Base-by-base conservation (phyloP, 2,113 vertebrate genomes). In the Amblyopsis rosae region DNA sequence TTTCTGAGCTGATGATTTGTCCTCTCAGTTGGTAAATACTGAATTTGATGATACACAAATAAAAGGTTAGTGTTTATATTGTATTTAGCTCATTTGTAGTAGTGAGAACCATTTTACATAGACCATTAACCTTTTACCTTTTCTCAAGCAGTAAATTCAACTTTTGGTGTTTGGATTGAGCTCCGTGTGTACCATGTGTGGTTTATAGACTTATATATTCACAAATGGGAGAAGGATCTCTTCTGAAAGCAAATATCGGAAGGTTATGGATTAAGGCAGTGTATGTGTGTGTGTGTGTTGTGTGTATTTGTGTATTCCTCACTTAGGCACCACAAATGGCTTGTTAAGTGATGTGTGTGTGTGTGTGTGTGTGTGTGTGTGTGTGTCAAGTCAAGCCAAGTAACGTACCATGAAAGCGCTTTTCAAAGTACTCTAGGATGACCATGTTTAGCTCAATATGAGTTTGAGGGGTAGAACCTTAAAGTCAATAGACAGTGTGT, bases 231-330 rank as follows among this genome's bases (percentile, higher is more conserved):
- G 77, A 78, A 67, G 77, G 78, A 77, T 76, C 83, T 82, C 80
- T 72, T 79, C 74, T 79, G 62, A 86, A 84, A 86, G 77, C 79
- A 87, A 89, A 90, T 68, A 86, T 75, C 53, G 62, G 70, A 71
- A 70, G 78, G 75, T 78, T 77, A 67, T 73, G 75, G 86, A 85
- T 85, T 79, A 75, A 81, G 70, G 64, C 67, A 65, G 73, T 45
- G 69, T 59, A 63, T 45, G 65, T 35, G 64, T 69, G 46, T 15
- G 15, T 51, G 47, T 33, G 67, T 50, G 65, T 47, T 16, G 66
- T 26, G 56, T 65, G 49, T 76, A 62, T 73, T 16, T 55, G 61
- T 55, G 61, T 63, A 15, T 71, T 48, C 60, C 55, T 68, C 62
- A 62, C 72, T 6, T 16, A 68, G 65, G 71, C 58, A 67, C 49